These are phyloP conservation scores for Trissolcus japonicus DNA, from an alignment of 2,888 invertebrate genomes.

Conservation along the genomic window DNA sequence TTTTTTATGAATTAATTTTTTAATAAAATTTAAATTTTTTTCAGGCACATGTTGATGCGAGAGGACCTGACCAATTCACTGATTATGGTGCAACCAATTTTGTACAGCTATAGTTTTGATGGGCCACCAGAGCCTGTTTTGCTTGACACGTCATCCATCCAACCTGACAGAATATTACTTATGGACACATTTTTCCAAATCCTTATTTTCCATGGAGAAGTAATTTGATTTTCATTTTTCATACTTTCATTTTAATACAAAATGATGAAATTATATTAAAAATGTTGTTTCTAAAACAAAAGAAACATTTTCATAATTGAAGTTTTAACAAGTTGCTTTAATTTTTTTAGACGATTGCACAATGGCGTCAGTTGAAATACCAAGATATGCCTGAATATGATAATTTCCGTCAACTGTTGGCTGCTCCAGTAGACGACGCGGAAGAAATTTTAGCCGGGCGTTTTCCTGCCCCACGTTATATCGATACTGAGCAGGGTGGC, in stretches of 20 bases:
- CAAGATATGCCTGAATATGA: slow-evolving; percentile 98
- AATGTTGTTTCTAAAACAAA: no score
- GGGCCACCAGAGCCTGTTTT: slow-evolving; percentile 98
- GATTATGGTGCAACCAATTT: slow-evolving; percentile 99
- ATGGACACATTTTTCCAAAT: slow-evolving; percentile 99
- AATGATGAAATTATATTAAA: no score
- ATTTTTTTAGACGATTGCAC: slow-evolving; percentile 89
- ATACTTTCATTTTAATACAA: no score
- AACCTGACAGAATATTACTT: slow-evolving; percentile 96
- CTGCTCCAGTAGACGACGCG: slow-evolving; percentile 98
- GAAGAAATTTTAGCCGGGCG: slow-evolving; percentile 96
- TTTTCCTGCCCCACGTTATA: slow-evolving; percentile 99
- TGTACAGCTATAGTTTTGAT: slow-evolving; percentile 98
- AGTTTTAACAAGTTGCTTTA: neutral
- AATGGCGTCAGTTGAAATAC: slow-evolving; percentile 96
- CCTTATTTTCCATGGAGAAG: slow-evolving; percentile 99
- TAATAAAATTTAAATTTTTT: slow-evolving; percentile 23
- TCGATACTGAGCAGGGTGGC: slow-evolving; percentile 99
- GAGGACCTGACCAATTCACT: slow-evolving; percentile 98
- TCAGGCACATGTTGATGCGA: slow-evolving; percentile 95
- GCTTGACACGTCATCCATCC: slow-evolving; percentile 97
- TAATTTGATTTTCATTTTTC: slow-evolving; percentile 68
- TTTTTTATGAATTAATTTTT: neutral
- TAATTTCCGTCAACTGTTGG: slow-evolving; percentile 95
- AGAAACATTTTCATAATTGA: neutral